phyloP scores from a whole-genome alignment of 1,140 invertebrate genomes.

The Scaptomyza graminum region DNA sequence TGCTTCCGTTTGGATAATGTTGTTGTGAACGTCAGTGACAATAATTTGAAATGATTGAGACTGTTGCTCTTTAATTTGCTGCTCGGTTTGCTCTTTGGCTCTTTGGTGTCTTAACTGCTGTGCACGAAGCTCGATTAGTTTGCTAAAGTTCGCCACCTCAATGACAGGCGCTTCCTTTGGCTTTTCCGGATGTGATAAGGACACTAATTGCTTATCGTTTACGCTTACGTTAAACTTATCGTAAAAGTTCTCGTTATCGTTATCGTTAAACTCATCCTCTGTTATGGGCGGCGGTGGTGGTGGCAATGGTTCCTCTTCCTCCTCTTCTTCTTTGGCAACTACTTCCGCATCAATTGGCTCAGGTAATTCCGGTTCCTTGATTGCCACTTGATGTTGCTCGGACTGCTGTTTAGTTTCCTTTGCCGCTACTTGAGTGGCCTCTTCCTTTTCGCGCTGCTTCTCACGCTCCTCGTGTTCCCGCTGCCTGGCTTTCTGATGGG shows the following conservation, averaged over 20 bases:
- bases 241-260: slow-evolving; percentile 10
- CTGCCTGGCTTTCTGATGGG: slow-evolving; percentile 73
- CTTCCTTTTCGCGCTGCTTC: slow-evolving; percentile 45
- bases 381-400: slow-evolving; percentile 37
- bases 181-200: slow-evolving; percentile 53
- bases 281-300: slow-evolving; percentile 59
- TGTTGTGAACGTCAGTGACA: slow-evolving; percentile 79
- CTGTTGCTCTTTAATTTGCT: background rate
- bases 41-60: slow-evolving; percentile 70
- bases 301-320: slow-evolving; percentile 50
- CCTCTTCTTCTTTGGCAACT: background rate
- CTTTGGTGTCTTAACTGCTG: slow-evolving; percentile 60
- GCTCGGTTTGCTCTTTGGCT: slow-evolving; percentile 22
- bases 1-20: slow-evolving; percentile 76
- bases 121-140: slow-evolving; percentile 74
- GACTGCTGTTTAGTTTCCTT: slow-evolving; percentile 27
- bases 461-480: slow-evolving; percentile 64
- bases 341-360: slow-evolving; percentile 17
- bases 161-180: slow-evolving; percentile 70
- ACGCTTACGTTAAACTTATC: slow-evolving; percentile 1
- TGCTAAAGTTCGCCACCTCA: slow-evolving; percentile 75
- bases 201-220: slow-evolving; percentile 28
- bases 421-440: slow-evolving; percentile 36
- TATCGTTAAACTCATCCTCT: slow-evolving; percentile 28
- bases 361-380: slow-evolving; percentile 24